phyloP scores from a whole-genome alignment of 2,113 vertebrate species.

The Mus spicilegus region DNA sequence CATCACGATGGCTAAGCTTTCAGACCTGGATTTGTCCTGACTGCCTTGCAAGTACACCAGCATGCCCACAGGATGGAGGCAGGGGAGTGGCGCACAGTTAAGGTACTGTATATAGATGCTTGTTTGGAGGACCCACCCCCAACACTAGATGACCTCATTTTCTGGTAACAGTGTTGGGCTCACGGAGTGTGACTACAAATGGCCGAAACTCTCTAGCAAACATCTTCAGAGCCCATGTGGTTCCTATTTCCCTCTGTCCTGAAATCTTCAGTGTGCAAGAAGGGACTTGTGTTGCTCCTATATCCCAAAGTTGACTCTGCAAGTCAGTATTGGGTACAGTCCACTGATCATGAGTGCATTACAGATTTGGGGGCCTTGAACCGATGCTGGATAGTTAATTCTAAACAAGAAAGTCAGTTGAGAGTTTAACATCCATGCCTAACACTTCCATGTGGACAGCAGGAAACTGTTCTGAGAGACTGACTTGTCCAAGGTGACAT shows the following conservation, averaged over 20 bases:
- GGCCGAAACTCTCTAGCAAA: background rate
- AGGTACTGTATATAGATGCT: background rate
- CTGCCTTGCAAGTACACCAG: background rate
- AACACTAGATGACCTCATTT: background rate
- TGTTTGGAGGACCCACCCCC: background rate
- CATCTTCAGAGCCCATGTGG: background rate
- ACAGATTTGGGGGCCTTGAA: background rate
- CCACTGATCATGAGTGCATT: background rate
- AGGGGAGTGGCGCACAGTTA: fast-evolving
- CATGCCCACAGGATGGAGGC: background rate
- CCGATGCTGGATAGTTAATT: fast-evolving
- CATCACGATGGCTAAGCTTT: background rate
- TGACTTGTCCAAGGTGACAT: background rate
- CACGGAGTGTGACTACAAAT: background rate
- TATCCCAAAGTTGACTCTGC: no score
- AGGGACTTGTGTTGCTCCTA: background rate
- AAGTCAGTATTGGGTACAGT: background rate
- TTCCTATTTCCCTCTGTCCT: background rate
- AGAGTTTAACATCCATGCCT: background rate
- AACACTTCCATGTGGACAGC: background rate
- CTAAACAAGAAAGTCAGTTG: background rate
- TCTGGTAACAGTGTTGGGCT: background rate
- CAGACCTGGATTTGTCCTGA: background rate
- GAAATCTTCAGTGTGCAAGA: background rate
- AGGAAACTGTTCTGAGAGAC: background rate